Evolutionary conservation across 2,797 vertebrate genomes (phyloP).

Genomic region (Ambastaia sidthimunki): DNA sequence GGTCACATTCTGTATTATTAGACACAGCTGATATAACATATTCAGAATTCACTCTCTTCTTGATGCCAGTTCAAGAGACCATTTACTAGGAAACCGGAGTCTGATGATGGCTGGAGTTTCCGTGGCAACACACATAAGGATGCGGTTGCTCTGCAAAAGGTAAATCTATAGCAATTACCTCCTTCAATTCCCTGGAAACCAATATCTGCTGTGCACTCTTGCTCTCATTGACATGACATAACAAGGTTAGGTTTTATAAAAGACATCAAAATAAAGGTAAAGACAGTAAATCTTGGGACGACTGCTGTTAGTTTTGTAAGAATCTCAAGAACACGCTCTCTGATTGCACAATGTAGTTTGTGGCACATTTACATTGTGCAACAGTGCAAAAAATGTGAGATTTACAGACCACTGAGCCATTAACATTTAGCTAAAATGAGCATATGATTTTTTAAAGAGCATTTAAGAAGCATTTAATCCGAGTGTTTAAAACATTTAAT

Average conservation of each 20-base stretch:
- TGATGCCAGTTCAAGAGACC: slow-evolving; percentile 34
- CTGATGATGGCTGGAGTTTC: slow-evolving; percentile 70
- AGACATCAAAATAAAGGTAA: slow-evolving; percentile 47
- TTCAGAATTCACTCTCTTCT: slow-evolving; percentile 32
- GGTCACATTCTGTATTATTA: not conserved
- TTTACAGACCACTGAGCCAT: not conserved
- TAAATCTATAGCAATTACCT: slow-evolving; percentile 54
- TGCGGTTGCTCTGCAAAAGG: slow-evolving; percentile 70
- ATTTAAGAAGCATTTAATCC: not conserved
- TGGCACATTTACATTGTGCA: not conserved
- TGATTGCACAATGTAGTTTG: not conserved
- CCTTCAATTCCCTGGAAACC: slow-evolving; percentile 42
- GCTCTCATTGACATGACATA: slow-evolving; percentile 37
- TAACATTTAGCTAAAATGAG: not conserved
- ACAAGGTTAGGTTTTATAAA: slow-evolving; percentile 28
- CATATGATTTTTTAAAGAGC: not conserved
- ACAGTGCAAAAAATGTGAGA: not conserved
- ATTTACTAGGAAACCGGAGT: slow-evolving; percentile 55
- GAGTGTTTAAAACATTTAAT: not conserved
- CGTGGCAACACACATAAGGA: slow-evolving; percentile 78
- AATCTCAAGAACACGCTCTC: not conserved
- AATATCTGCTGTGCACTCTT: slow-evolving; percentile 29
- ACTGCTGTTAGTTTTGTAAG: too few species aligned
- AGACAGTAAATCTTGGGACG: slow-evolving; percentile 10
- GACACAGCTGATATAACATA: not conserved